phyloP scores from a whole-genome alignment of 2,888 invertebrate genomes.

The Theretra japonica region DNA sequence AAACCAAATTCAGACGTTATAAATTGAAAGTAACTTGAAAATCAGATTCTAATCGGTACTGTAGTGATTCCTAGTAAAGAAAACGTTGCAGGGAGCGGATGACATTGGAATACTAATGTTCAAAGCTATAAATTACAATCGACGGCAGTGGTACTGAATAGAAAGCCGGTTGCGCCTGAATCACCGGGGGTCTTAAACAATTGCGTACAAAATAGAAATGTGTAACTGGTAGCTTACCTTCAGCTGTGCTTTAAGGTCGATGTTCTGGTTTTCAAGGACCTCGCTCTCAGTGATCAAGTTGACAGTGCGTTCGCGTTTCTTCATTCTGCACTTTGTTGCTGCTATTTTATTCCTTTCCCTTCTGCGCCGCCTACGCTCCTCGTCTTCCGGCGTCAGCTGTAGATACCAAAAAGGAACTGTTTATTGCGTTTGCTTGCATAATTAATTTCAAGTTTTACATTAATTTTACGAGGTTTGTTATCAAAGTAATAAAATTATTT shows the following conservation, averaged over 20 bases:
- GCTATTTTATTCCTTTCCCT: conserved; percentile 97
- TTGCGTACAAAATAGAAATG: too few species aligned
- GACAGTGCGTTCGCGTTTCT: conserved; percentile 95
- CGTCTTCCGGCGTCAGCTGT: conserved; percentile 95
- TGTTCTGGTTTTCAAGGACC: conserved; percentile 92
- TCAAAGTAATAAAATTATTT: conserved; percentile 2
- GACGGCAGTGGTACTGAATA: background rate
- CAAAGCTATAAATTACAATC: background rate
- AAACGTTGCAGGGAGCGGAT: background rate
- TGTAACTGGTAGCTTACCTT: conserved; percentile 60
- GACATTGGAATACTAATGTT: conserved; percentile 1
- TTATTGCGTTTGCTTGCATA: conserved; percentile 20
- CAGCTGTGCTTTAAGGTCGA: conserved; percentile 92
- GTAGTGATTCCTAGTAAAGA: background rate
- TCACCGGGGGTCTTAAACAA: background rate
- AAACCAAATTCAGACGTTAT: too few species aligned
- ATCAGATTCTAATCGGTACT: background rate
- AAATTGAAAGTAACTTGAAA: too few species aligned
- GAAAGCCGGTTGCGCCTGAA: background rate
- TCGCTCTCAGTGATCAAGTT: conserved; percentile 95
- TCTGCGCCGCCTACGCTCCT: conserved; percentile 92
- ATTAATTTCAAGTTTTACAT: background rate
- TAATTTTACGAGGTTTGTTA: background rate
- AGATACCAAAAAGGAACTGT: conserved; percentile 20
- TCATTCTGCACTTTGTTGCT: conserved; percentile 96